Conservation (phyloP, 2,113 vertebrate species). For the Indri indri region DNA sequence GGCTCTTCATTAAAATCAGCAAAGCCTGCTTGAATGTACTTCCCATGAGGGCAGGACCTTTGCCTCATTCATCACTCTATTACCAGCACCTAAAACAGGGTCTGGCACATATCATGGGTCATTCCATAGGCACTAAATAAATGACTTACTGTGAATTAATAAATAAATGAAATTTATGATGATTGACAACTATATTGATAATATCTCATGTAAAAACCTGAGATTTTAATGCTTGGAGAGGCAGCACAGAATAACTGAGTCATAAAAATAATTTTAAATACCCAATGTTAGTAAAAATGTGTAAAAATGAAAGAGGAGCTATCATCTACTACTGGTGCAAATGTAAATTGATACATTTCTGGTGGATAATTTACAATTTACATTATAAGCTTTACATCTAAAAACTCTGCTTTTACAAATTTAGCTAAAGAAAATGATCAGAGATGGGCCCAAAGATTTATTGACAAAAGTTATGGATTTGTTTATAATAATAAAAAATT, state of each 20-base stretch:
- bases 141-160: neutral
- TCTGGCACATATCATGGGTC: neutral
- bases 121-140: neutral
- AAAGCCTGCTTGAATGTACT: neutral
- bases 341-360: neutral
- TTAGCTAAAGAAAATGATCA: neutral
- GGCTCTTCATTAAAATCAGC: neutral
- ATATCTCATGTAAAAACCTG: neutral
- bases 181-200: neutral
- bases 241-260: neutral
- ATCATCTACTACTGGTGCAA: neutral
- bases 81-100: neutral
- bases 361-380: neutral
- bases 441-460: neutral
- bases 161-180: neutral
- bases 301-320: neutral
- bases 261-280: neutral
- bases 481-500: constrained; percentile 19
- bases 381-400: neutral
- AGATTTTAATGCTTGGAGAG: neutral
- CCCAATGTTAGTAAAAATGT: neutral
- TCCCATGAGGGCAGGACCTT: neutral
- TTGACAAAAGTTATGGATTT: neutral
- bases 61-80: neutral
- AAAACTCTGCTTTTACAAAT: neutral